Evolutionary conservation across 2,797 vertebrate genomes (phyloP).

Genomic region (Petrocephalus sullivani): DNA sequence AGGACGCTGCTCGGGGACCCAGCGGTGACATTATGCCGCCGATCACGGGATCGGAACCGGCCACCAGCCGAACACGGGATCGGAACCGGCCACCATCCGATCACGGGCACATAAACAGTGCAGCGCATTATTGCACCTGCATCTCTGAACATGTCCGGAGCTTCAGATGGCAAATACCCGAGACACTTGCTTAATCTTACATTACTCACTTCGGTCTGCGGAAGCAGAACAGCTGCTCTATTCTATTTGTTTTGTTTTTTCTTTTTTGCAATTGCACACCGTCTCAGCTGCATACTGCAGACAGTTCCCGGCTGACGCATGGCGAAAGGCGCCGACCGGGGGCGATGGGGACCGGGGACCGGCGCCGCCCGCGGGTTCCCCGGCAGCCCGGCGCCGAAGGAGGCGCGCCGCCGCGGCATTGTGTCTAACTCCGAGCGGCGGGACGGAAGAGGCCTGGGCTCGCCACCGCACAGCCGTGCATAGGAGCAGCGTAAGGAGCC

Average conservation of each 20-base stretch:
- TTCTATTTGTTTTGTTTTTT: background rate
- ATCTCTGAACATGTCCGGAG: conserved; percentile 86
- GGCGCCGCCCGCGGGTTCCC: background rate
- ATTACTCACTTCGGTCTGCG: background rate
- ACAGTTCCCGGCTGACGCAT: background rate
- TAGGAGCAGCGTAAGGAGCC: too few species aligned
- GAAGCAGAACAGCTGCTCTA: background rate
- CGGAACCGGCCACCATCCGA: background rate
- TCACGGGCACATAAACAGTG: background rate
- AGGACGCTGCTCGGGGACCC: background rate
- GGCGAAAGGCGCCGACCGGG: background rate
- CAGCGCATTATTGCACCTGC: background rate
- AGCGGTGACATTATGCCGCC: background rate
- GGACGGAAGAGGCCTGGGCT: background rate
- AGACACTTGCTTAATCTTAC: background rate
- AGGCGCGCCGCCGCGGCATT: background rate
- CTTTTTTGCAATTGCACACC: background rate
- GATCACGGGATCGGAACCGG: background rate
- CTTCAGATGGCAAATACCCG: conserved; percentile 69
- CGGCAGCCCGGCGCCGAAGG: background rate
- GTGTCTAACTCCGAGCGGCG: background rate
- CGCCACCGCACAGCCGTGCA: background rate
- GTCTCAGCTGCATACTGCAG: background rate
- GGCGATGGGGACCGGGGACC: background rate
- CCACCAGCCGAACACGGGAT: background rate